A percentile compares a stretch with the other conserved stretches of the same genome.
These are phyloP conservation scores for Contarinia nasturtii DNA, from an alignment of 1,140 invertebrate genomes.

Conservation along the genomic window DNA sequence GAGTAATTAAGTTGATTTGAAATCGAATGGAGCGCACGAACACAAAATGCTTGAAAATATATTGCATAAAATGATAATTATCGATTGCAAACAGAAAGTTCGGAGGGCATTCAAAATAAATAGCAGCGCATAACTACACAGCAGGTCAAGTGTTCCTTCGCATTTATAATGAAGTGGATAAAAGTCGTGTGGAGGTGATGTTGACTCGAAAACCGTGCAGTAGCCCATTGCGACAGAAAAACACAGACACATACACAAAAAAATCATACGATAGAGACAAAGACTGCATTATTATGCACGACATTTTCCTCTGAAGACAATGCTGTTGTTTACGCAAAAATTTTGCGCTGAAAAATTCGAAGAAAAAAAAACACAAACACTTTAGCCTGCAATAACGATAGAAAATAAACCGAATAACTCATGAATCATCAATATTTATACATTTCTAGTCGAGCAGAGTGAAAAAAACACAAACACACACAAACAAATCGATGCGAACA, in stretches of 20 bases:
- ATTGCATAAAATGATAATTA: slow-evolving; percentile 10
- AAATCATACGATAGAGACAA: neutral
- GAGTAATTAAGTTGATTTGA: slow-evolving; percentile 8
- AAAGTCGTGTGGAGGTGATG: neutral
- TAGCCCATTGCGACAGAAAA: no score
- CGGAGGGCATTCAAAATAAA: neutral
- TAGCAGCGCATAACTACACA: neutral
- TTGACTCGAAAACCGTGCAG: neutral
- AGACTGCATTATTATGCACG: neutral
- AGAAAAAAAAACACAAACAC: neutral
- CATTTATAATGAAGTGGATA: no score
- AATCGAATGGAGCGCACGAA: slow-evolving; percentile 3
- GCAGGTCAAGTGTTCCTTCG: neutral
- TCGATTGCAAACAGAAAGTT: slow-evolving; percentile 4
- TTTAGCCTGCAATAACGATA: no score
- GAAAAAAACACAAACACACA: neutral
- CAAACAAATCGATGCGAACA: no score
- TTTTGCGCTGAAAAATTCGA: neutral
- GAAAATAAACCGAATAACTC: no score
- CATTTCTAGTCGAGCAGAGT: no score
- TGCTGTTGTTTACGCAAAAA: neutral
- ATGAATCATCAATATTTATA: no score
- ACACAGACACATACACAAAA: no score
- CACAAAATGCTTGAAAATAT: neutral
- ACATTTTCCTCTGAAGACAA: neutral